Base-by-base conservation (phyloP, 2,888 invertebrate genomes). In the Eristalis pertinax region DNA sequence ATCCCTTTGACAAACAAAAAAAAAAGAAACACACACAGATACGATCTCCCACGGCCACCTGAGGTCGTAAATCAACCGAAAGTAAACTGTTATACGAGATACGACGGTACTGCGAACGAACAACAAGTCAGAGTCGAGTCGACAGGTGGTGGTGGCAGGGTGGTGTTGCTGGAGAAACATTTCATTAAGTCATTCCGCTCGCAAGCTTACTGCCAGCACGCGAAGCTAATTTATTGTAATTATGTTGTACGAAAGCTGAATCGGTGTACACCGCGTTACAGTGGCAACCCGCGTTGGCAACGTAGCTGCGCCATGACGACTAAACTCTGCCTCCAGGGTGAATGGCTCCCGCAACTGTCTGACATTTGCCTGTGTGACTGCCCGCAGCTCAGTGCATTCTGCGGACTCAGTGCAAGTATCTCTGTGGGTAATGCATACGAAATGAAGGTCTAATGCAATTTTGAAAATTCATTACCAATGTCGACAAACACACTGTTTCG, bases 391-490 rank as follows among this genome's bases (percentile, higher is more conserved):
- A 74, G 74, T 70, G 82, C 56, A 73, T 43, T 67, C 72, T 67
- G 35, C n/a, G n/a, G n/a, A 35, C 35, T 41, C 72, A 43, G 58
- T 76, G 68, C 72, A 43, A 67, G 73, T 85, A 64, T 77, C 58
- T 74, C 62, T 78, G n/a, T n/a, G 83, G 13, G 26, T 83, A 79
- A 86, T 86, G 86, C 86, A 86, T 83, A 83, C 83, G 78, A 83
- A 86, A 86, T 83, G 86, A 83, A 79, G 86, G 86, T 83, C 83
- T 83, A 86, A 86, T 86, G 86, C 70, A 86, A 78, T 86, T 83
- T 83, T 75, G 75, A 86, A n/a, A 83, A 86, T 86, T 86, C 86
- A 86, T 86, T 86, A 86, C 86, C 86, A 86, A 83, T 86, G 86
- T 86, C 85, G 84, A 29, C 65, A 74, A 19, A 56, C 43, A 24